Percentiles rank a stretch among this genome's conserved stretches.
phyloP scores from a whole-genome alignment of 2,797 vertebrate species.

The Sus cebifrons region DNA sequence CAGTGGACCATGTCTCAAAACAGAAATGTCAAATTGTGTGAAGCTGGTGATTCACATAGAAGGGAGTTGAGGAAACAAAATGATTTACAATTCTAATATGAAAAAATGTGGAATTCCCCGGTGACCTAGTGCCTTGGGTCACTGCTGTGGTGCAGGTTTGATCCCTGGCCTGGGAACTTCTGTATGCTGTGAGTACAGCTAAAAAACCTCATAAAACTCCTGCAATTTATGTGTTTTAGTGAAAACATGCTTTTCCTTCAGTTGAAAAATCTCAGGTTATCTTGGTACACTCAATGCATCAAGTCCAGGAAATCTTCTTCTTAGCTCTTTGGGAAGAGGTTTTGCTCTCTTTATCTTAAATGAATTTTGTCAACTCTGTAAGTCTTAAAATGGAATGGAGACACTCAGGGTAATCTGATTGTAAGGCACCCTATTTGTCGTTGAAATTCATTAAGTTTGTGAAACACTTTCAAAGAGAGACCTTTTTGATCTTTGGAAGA shows the following conservation, averaged over 20 bases:
- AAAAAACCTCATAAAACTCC: not conserved
- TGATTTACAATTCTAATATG: not conserved
- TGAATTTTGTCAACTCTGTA: not conserved
- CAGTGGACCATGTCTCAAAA: not conserved
- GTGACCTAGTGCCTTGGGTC: too few relatives aligned
- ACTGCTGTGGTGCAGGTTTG: too few relatives aligned
- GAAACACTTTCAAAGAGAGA: not conserved
- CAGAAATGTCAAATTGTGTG: not conserved
- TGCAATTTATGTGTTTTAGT: not conserved
- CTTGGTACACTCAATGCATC: not conserved
- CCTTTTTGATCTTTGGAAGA: not conserved
- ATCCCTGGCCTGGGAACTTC: too few relatives aligned
- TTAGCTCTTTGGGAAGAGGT: not conserved
- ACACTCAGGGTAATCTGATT: not conserved
- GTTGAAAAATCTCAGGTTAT: not conserved
- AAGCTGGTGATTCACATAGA: not conserved
- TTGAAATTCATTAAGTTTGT: not conserved
- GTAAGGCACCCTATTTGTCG: not conserved
- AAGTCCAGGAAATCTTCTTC: not conserved
- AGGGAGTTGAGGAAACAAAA: not conserved
- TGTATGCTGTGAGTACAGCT: too few relatives aligned
- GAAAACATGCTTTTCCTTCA: not conserved
- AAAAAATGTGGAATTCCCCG: not conserved
- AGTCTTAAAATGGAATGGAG: not conserved
- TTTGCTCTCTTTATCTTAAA: not conserved